phyloP scores from a whole-genome alignment of 2,888 invertebrate species.

The Brenthis daphne region DNA sequence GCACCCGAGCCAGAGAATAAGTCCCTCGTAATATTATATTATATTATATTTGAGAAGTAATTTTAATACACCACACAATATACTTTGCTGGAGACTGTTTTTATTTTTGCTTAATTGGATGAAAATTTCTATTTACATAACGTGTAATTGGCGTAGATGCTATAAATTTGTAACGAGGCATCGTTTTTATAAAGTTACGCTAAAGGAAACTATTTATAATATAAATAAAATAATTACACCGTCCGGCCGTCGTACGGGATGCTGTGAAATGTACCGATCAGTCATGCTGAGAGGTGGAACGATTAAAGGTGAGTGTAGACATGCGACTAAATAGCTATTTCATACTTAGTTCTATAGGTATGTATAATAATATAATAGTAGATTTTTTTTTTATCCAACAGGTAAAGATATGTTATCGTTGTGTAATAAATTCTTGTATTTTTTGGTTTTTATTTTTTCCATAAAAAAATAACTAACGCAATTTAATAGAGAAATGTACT shows the following conservation, averaged over 20 bases:
- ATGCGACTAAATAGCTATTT: constrained; percentile 20
- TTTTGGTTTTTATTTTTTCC: too few relatives aligned
- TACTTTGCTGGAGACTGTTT: too few relatives aligned
- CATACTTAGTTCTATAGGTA: background rate
- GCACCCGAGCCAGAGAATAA: background rate
- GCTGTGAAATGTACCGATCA: constrained; percentile 57
- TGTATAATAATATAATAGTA: background rate
- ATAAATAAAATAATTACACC: constrained; percentile 74
- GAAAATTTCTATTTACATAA: constrained; percentile 12
- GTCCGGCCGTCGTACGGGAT: constrained; percentile 59
- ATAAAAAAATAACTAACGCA: too few relatives aligned
- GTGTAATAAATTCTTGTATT: too few relatives aligned
- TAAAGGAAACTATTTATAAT: constrained; percentile 66
- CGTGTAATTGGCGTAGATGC: constrained; percentile 10
- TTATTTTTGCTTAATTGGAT: background rate
- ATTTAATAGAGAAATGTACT: too few relatives aligned
- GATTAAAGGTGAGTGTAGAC: constrained; percentile 40
- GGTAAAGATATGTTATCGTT: too few relatives aligned
- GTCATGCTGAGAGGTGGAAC: constrained; percentile 48
- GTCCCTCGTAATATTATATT: background rate
- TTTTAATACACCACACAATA: background rate
- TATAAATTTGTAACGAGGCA: constrained; percentile 30
- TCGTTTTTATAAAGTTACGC: constrained; percentile 38
- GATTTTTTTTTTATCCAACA: background rate
- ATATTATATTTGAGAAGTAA: background rate